Conservation (phyloP, 2,113 vertebrate species). For the Symphodus melops region DNA sequence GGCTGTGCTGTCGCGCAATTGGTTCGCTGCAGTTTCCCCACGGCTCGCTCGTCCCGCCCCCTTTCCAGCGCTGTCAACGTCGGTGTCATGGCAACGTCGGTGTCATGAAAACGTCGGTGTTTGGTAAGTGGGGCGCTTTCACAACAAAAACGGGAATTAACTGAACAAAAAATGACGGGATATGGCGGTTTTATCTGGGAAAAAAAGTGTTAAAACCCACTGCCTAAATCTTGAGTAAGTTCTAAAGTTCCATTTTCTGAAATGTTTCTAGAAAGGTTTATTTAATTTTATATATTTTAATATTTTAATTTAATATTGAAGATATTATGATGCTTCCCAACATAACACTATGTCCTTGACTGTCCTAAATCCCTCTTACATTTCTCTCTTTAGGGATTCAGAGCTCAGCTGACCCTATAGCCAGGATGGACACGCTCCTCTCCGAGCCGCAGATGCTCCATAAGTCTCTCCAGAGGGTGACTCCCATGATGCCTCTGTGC, state of each 20-base stretch:
- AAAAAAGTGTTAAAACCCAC: background rate
- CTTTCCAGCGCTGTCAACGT: rapidly evolving
- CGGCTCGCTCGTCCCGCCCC: slow-evolving; percentile 22
- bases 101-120: too few species aligned
- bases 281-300: too few species aligned
- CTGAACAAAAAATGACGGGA: background rate
- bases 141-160: background rate
- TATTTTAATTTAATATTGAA: too few species aligned
- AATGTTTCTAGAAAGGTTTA: too few species aligned
- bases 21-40: background rate
- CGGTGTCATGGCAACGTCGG: slow-evolving; percentile 66
- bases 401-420: slow-evolving; percentile 27
- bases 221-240: slow-evolving; percentile 6
- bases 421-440: slow-evolving; percentile 84
- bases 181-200: background rate
- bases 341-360: background rate
- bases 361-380: slow-evolving; percentile 37
- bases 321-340: too few species aligned
- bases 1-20: rapidly evolving
- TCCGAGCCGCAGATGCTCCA: slow-evolving; percentile 33
- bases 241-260: background rate
- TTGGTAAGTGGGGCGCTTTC: background rate
- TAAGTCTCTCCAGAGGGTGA: slow-evolving; percentile 56
- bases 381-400: slow-evolving; percentile 27
- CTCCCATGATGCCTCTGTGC: slow-evolving; percentile 80